A percentile compares a stretch with the other conserved stretches of the same genome.
phyloP scores from a whole-genome alignment of 2,888 invertebrate species.

The Tethea ocularis region DNA sequence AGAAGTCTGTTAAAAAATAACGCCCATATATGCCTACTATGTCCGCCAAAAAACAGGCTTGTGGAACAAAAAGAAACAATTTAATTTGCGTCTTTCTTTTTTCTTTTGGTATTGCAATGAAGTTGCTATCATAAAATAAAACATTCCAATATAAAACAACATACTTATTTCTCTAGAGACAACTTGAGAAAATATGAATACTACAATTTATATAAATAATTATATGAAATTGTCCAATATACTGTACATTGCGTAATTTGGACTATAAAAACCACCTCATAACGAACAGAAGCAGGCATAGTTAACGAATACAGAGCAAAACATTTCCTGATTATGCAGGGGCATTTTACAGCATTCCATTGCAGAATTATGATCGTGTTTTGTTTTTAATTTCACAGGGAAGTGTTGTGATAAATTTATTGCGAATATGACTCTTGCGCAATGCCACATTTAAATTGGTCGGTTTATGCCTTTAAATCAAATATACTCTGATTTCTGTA shows the following conservation, averaged over 20 bases:
- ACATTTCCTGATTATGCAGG: background rate
- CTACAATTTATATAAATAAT: background rate
- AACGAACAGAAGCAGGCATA: background rate
- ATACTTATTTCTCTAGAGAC: background rate
- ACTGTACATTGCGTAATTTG: background rate
- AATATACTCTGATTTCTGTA: background rate
- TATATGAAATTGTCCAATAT: background rate
- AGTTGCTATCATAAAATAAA: background rate
- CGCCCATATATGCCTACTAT: too few relatives aligned
- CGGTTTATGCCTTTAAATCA: background rate
- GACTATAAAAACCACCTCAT: background rate
- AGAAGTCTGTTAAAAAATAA: too few relatives aligned
- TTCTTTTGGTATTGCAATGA: background rate
- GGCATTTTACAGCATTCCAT: constrained; percentile 4
- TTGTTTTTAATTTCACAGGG: constrained; percentile 6
- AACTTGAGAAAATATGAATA: background rate
- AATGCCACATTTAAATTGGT: constrained; percentile 2
- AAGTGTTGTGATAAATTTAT: background rate
- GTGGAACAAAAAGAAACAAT: too few relatives aligned
- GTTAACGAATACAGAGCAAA: background rate
- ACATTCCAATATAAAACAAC: background rate
- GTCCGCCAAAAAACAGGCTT: too few relatives aligned
- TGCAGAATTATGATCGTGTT: background rate
- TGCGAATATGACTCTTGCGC: background rate
- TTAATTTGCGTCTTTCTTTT: too few relatives aligned